Conservation (phyloP, 2,888 invertebrate genomes). For the Sinhomidia bicolor region DNA sequence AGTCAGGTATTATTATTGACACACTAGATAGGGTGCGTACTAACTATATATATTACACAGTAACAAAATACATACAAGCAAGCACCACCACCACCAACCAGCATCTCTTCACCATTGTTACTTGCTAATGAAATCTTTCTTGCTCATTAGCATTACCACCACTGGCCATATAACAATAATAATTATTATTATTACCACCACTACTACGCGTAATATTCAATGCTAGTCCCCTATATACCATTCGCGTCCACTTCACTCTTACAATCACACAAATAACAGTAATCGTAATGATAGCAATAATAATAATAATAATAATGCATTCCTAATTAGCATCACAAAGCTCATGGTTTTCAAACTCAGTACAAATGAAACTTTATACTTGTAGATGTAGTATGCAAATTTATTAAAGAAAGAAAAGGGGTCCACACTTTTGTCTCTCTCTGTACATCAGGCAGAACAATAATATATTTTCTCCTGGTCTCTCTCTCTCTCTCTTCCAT, state of each 20-base stretch:
- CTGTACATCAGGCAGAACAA: no score
- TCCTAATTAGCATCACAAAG: conserved; percentile 68
- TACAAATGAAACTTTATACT: conserved; percentile 11
- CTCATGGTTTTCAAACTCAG: conserved; percentile 33
- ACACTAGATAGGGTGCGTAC: no score
- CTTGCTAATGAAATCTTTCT: conserved; percentile 58
- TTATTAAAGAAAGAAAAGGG: conserved; percentile 49
- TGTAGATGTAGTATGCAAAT: conserved; percentile 62
- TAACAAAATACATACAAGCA: background rate
- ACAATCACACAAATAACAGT: conserved; percentile 29
- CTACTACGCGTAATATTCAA: background rate
- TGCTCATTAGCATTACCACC: conserved; percentile 65
- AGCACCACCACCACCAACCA: background rate
- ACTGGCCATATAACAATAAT: conserved; percentile 58
- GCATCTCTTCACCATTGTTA: background rate
- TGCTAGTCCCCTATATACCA: conserved; percentile 22
- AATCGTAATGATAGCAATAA: conserved; percentile 24
- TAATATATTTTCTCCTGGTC: background rate
- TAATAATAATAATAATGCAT: conserved; percentile 45
- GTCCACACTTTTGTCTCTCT: background rate
- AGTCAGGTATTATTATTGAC: conserved; percentile 10
- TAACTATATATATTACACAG: no score
- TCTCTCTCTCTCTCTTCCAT: background rate
- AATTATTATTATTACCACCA: conserved; percentile 44
- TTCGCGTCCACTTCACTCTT: no score